Evolutionary conservation across 2,113 vertebrate genomes (phyloP).

Genomic region (Nothocercus julius): DNA sequence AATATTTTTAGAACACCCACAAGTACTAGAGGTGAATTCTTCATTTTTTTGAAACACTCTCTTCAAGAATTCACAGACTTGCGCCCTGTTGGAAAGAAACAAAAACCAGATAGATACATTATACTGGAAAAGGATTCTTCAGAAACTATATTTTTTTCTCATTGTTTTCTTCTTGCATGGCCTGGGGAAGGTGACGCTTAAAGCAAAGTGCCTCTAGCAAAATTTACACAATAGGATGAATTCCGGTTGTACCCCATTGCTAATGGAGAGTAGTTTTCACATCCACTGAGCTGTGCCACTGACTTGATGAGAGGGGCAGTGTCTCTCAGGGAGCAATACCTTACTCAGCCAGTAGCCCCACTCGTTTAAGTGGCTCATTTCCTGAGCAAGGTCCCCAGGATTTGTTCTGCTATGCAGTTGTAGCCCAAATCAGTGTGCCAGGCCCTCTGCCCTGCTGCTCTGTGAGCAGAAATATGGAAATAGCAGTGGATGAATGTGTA

Average conservation of each 20-base stretch:
- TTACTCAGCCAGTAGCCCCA: background rate
- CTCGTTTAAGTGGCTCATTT: background rate
- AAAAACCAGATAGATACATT: background rate
- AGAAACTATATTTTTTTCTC: background rate
- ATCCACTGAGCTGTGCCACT: background rate
- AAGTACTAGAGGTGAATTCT: background rate
- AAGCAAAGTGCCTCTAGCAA: background rate
- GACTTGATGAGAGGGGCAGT: background rate
- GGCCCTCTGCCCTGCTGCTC: background rate
- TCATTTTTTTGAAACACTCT: background rate
- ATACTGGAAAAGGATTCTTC: background rate
- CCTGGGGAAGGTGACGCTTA: background rate
- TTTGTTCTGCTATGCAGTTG: background rate
- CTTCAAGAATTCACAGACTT: background rate
- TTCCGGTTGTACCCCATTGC: background rate
- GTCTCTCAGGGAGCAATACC: background rate
- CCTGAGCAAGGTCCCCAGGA: background rate
- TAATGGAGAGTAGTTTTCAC: background rate
- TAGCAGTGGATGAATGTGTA: fast-evolving
- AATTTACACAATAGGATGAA: background rate
- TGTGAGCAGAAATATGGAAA: background rate
- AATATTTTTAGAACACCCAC: background rate
- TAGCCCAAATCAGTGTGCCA: background rate
- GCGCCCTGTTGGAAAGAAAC: slow-evolving; percentile 33
- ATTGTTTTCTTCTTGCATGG: background rate